A percentile compares a stretch with the other conserved stretches of the same genome.
These are phyloP conservation scores for Piprites chloris DNA, from an alignment of 2,113 vertebrate species.

Conservation along the genomic window DNA sequence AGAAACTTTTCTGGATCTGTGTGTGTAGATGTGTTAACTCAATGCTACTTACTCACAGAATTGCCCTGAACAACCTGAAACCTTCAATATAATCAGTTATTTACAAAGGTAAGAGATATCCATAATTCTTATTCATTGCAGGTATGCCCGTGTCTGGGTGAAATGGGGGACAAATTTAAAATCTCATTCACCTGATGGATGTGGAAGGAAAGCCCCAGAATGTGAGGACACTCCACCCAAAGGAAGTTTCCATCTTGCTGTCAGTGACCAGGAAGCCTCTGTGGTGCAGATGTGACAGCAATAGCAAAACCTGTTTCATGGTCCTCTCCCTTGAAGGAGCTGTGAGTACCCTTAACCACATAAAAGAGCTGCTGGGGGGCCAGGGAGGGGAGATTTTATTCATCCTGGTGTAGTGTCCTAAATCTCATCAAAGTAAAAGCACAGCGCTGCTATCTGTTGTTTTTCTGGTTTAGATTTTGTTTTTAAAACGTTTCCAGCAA, in stretches of 20 bases:
- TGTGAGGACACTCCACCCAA: neutral
- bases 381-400: neutral
- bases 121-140: neutral
- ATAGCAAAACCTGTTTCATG: neutral
- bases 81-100: neutral
- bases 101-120: neutral
- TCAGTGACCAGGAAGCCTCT: neutral
- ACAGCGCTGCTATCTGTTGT: neutral
- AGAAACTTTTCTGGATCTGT: neutral
- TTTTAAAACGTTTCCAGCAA: neutral
- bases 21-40: neutral
- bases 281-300: neutral
- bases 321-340: neutral
- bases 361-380: neutral
- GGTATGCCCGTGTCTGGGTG: neutral
- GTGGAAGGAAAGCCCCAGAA: neutral
- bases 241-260: neutral
- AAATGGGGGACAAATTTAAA: neutral
- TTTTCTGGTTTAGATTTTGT: neutral
- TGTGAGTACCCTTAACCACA: neutral
- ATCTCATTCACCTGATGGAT: neutral
- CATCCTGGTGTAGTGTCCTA: fast-evolving
- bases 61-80: neutral
- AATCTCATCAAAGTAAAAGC: neutral
- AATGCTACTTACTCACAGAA: neutral